Percentiles rank a stretch among this genome's conserved stretches.
Conservation (phyloP, 2,113 vertebrate genomes). For the Morphnarchus princeps region DNA sequence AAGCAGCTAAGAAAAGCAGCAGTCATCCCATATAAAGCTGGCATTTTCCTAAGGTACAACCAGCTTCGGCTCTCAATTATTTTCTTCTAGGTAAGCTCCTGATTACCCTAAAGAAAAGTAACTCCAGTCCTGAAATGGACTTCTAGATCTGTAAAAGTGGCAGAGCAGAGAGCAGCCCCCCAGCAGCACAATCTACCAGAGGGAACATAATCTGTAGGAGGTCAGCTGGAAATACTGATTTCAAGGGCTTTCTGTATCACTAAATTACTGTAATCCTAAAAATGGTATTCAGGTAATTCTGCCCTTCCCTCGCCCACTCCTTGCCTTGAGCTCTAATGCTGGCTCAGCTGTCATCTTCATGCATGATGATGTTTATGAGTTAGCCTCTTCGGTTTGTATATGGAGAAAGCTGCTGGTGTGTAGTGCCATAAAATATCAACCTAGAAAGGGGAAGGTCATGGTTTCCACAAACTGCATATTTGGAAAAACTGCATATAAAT, state of each 20-base stretch:
- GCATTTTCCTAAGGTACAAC: not conserved
- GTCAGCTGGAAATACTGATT: not conserved
- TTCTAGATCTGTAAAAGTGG: not conserved
- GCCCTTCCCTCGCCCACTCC: not conserved
- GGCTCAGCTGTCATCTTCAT: not conserved
- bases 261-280: not conserved
- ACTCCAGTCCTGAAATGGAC: not conserved
- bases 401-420: not conserved
- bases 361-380: not conserved
- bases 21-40: not conserved
- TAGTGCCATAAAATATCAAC: not conserved
- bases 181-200: not conserved
- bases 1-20: not conserved
- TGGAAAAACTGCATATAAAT: not conserved
- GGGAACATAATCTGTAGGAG: not conserved
- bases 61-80: not conserved
- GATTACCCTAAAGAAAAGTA: not conserved
- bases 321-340: not conserved
- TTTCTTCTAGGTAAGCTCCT: not conserved
- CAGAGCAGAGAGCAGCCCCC: not conserved
- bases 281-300: constrained; percentile 1
- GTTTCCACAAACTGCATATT: not conserved
- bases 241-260: not conserved
- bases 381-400: not conserved
- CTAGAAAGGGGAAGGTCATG: not conserved